Evolutionary conservation across 1,140 invertebrate species (phyloP).

Genomic region (Ctenoplectra terminalis): DNA sequence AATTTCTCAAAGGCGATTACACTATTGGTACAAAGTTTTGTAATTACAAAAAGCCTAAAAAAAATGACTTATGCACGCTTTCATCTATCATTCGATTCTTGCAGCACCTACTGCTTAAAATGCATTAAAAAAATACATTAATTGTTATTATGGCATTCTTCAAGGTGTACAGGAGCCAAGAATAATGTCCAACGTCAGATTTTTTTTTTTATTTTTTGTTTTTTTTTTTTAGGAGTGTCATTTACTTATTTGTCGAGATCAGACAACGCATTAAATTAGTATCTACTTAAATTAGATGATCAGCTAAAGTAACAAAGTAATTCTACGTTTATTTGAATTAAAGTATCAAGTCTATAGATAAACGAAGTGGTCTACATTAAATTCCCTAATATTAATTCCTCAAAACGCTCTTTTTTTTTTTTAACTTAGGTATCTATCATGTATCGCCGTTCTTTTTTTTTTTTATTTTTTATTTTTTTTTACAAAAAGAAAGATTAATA

Average conservation of each 20-base stretch:
- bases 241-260: constrained; percentile 10
- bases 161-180: constrained; percentile 40
- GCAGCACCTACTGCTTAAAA: constrained; percentile 35
- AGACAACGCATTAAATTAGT: neutral
- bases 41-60: constrained; percentile 14
- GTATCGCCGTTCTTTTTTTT: neutral
- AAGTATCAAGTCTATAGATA: neutral
- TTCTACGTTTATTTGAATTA: neutral
- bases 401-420: neutral
- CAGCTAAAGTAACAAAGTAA: neutral
- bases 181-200: neutral
- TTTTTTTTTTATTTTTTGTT: neutral
- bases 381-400: neutral
- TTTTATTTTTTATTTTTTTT: no score
- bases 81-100: neutral
- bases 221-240: neutral
- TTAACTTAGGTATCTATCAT: neutral
- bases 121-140: constrained; percentile 41
- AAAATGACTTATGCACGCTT: constrained; percentile 7
- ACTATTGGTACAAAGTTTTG: constrained; percentile 15
- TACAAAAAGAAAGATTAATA: neutral
- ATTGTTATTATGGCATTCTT: constrained; percentile 44
- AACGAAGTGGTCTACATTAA: neutral
- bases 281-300: neutral
- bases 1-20: neutral